These are phyloP conservation scores for Colossoma macropomum DNA, from an alignment of 2,113 vertebrate species.

Conservation along the genomic window DNA sequence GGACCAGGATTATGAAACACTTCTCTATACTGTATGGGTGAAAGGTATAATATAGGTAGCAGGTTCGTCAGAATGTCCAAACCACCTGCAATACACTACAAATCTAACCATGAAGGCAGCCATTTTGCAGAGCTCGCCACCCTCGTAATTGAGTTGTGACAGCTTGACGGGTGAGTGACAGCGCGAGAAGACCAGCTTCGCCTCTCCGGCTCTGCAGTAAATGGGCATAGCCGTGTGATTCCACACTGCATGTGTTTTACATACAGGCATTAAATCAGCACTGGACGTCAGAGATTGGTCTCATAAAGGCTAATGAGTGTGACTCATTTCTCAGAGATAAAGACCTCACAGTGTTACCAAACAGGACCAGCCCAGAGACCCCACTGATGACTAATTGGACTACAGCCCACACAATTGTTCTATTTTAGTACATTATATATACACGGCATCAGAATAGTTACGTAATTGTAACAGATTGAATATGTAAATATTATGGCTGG, in stretches of 20 bases:
- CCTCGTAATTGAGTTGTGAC: slow-evolving; percentile 53
- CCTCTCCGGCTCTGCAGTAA: slow-evolving; percentile 38
- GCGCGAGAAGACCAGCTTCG: slow-evolving; percentile 25
- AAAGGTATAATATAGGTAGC: no score
- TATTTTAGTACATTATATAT: not conserved
- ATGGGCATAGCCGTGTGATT: slow-evolving; percentile 59
- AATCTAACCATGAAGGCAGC: not conserved
- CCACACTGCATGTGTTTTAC: slow-evolving; percentile 58
- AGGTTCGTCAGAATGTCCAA: no score
- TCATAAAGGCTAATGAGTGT: slow-evolving; percentile 54
- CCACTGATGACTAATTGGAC: not conserved
- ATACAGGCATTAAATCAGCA: slow-evolving; percentile 56
- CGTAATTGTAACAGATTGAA: no score
- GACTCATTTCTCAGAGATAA: slow-evolving; percentile 39
- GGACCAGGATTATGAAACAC: no score
- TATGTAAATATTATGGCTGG: no score
- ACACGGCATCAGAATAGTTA: not conserved
- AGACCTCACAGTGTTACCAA: not conserved
- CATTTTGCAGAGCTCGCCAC: slow-evolving; percentile 19
- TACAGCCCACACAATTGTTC: not conserved
- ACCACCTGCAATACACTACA: not conserved
- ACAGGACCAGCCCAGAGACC: not conserved
- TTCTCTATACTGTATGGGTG: no score
- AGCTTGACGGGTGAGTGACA: slow-evolving; percentile 55
- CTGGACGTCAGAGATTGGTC: slow-evolving; percentile 36